phyloP scores from a whole-genome alignment of 2,888 invertebrate genomes.

The Hydrotaea cyrtoneurina region DNA sequence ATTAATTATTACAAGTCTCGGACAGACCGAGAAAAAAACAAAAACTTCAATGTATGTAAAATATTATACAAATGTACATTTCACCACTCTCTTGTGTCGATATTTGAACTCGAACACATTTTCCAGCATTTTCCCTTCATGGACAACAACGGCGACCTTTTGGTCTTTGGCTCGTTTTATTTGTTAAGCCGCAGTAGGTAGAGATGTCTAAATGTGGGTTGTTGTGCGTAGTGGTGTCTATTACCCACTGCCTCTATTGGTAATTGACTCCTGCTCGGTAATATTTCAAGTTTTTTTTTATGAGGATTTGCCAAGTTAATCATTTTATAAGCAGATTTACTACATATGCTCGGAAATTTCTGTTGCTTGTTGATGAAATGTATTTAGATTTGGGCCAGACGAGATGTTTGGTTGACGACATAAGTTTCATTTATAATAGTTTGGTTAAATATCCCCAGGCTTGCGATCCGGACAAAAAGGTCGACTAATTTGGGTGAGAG shows the following conservation, averaged over 20 bases:
- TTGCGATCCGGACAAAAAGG: too few relatives aligned
- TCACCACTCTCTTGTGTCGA: constrained; percentile 55
- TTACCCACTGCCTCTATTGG: constrained; percentile 45
- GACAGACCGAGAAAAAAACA: constrained; percentile 27
- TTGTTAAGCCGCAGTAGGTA: constrained; percentile 6
- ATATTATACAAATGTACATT: constrained; percentile 50
- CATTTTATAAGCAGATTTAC: constrained; percentile 66
- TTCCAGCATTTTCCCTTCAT: constrained; percentile 6
- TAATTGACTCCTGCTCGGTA: constrained; percentile 61
- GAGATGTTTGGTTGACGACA: not conserved
- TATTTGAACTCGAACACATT: constrained; percentile 26
- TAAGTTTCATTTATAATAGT: not conserved
- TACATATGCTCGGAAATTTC: constrained; percentile 49
- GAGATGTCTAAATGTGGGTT: not conserved
- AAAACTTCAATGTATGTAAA: not conserved
- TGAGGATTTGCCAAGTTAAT: constrained; percentile 64
- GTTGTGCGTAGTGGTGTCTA: constrained; percentile 49
- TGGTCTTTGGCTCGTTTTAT: not conserved
- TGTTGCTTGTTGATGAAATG: not conserved
- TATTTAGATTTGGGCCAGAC: not conserved
- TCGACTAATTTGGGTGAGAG: too few relatives aligned
- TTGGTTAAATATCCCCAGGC: not conserved
- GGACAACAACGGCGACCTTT: constrained; percentile 15
- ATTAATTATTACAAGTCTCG: constrained; percentile 52
- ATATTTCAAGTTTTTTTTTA: constrained; percentile 54